Conservation (phyloP, 92 coral and sea anemone genomes). For the Pocillopora grandis region DNA sequence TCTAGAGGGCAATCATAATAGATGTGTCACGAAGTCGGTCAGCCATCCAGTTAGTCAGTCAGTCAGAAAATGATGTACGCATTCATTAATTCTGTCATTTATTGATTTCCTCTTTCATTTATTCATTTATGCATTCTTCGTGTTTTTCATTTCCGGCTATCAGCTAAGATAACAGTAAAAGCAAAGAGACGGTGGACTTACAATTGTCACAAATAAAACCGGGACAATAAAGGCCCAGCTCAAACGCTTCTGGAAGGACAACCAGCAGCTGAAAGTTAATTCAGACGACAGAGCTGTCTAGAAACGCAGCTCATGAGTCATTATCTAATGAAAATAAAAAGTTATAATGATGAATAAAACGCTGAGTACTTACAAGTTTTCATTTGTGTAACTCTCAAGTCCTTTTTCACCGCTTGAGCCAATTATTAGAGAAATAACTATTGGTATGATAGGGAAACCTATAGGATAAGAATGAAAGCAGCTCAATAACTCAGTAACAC, state of each 20-base stretch:
- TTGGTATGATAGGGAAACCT: slow-evolving; percentile 73
- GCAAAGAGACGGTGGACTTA: slow-evolving; percentile 20
- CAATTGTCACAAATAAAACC: slow-evolving; percentile 62
- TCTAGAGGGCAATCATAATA: not conserved
- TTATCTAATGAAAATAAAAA: not conserved
- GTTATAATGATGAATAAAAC: too few species aligned
- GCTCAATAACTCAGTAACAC: too few species aligned
- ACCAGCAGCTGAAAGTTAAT: slow-evolving; percentile 63
- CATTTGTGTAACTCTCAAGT: slow-evolving; percentile 52
- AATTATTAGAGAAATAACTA: slow-evolving; percentile 45
- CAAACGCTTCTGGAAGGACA: slow-evolving; percentile 61
- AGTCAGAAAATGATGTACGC: slow-evolving; percentile 11
- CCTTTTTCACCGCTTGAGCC: slow-evolving; percentile 58
- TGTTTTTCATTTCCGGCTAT: too few species aligned
- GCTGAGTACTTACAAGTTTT: slow-evolving; percentile 59
- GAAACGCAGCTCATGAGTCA: not conserved
- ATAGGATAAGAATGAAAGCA: not conserved
- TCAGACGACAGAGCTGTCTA: not conserved
- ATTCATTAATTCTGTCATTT: too few species aligned
- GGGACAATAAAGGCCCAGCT: slow-evolving; percentile 83
- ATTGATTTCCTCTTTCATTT: not conserved
- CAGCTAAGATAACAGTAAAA: too few species aligned
- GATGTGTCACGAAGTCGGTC: slow-evolving; percentile 20
- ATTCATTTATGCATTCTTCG: not conserved
- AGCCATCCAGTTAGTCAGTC: slow-evolving; percentile 19